A percentile compares a stretch with the other conserved stretches of the same genome.
phyloP scores from a whole-genome alignment of 2,113 vertebrate genomes.

The Archilochus colubris region DNA sequence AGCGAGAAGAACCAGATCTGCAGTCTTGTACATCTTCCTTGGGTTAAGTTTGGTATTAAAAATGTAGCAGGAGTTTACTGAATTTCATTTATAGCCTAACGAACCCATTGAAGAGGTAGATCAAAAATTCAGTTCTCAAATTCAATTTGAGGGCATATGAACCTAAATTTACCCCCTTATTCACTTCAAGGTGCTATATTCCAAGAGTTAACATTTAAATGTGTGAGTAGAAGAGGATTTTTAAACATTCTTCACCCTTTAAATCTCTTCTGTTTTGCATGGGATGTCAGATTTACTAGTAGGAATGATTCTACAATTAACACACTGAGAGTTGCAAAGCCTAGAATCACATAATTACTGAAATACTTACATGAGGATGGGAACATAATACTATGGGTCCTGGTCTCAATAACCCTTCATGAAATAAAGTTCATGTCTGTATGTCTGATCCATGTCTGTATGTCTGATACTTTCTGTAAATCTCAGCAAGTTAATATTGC shows the following conservation, averaged over 20 bases:
- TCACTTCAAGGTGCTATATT: background rate
- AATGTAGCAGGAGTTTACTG: background rate
- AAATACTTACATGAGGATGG: background rate
- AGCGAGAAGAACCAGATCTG: background rate
- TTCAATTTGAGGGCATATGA: background rate
- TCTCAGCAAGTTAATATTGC: background rate
- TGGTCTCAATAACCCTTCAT: background rate
- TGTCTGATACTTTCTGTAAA: background rate
- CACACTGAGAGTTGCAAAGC: background rate
- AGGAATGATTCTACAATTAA: background rate
- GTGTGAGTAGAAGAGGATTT: background rate
- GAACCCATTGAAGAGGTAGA: background rate
- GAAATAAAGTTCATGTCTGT: background rate
- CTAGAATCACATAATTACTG: background rate
- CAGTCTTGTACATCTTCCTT: background rate
- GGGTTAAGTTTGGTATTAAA: background rate
- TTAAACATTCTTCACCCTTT: background rate
- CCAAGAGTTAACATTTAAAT: background rate
- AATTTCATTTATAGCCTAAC: background rate
- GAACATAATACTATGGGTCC: background rate
- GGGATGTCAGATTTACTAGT: background rate
- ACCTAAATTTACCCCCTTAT: background rate
- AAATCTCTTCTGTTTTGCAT: background rate
- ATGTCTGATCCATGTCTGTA: no score
- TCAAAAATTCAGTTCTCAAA: background rate